These are phyloP conservation scores for Oncorhynchus tshawytscha DNA, from an alignment of 2,113 vertebrate species.

Conservation along the genomic window DNA sequence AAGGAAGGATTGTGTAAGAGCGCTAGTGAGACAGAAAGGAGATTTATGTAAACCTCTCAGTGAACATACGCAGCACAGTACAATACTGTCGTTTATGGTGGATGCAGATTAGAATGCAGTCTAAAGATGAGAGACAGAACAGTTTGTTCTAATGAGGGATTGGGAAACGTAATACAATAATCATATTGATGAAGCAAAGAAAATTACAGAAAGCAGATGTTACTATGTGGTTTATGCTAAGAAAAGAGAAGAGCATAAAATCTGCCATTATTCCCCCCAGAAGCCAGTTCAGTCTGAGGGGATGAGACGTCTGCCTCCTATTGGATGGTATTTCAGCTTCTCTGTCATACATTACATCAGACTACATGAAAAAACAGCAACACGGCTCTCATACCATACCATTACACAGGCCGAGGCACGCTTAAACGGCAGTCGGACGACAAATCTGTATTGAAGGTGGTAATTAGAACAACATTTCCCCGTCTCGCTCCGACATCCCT, in stretches of 20 bases:
- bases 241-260: neutral
- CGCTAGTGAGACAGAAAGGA: conserved; percentile 24
- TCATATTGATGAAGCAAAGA: conserved; percentile 9
- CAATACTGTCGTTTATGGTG: neutral
- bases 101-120: conserved; percentile 14
- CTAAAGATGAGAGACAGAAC: conserved; percentile 3
- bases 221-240: neutral
- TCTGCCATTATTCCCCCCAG: neutral
- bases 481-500: conserved; percentile 44
- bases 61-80: conserved; percentile 21
- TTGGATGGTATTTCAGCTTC: conserved; percentile 35
- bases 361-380: conserved; percentile 60
- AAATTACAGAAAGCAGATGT: neutral
- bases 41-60: conserved; percentile 27
- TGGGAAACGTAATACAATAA: neutral
- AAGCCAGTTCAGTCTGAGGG: conserved; percentile 52
- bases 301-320: conserved; percentile 62
- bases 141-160: neutral
- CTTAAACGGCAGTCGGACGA: conserved; percentile 60
- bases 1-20: conserved; percentile 41
- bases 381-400: conserved; percentile 48
- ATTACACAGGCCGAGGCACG: conserved; percentile 57
- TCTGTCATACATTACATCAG: conserved; percentile 47
- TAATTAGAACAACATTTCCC: conserved; percentile 76
- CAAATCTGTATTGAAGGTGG: conserved; percentile 69